A percentile compares a stretch with the other conserved stretches of the same genome.
phyloP scores from a whole-genome alignment of 2,797 vertebrate genomes.

The Phrynocephalus vlangalii region DNA sequence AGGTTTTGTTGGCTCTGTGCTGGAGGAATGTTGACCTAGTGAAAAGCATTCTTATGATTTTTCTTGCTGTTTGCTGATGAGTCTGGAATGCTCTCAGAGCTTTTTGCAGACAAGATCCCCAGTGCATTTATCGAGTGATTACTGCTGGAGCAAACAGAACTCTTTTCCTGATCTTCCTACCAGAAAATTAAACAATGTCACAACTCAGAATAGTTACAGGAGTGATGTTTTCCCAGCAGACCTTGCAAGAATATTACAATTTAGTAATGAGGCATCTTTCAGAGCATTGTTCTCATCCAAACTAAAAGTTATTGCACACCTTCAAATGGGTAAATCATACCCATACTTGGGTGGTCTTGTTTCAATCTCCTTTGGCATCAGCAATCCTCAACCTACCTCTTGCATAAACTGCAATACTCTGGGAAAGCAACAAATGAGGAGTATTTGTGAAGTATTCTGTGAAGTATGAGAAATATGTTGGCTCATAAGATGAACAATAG shows the following conservation, averaged over 20 bases:
- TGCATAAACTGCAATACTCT: not conserved
- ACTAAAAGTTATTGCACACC: not conserved
- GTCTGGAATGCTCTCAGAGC: constrained; percentile 28
- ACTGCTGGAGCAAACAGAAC: constrained; percentile 55
- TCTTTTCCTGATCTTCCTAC: constrained; percentile 58
- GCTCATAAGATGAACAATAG: too few species aligned
- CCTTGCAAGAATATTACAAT: constrained; percentile 43
- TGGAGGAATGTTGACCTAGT: constrained; percentile 42
- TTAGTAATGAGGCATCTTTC: constrained; percentile 32
- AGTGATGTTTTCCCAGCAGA: constrained; percentile 51
- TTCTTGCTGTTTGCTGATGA: constrained; percentile 38
- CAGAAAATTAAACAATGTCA: constrained; percentile 71
- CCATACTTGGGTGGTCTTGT: not conserved
- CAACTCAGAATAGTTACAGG: constrained; percentile 45
- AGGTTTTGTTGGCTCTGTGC: constrained; percentile 14
- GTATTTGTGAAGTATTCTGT: too few species aligned
- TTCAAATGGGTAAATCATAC: not conserved
- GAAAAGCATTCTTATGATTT: constrained; percentile 50
- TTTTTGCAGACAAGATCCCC: constrained; percentile 39
- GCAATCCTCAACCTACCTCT: not conserved
- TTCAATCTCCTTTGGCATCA: not conserved
- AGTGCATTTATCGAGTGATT: constrained; percentile 60
- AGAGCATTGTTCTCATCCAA: constrained; percentile 18
- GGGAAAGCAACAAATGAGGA: not conserved
- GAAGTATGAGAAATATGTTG: not conserved